Evolutionary conservation across 2,888 invertebrate genomes (phyloP), one percentile per base, ranked within the genome.

Genomic region (Eupithecia tripunctaria): DNA sequence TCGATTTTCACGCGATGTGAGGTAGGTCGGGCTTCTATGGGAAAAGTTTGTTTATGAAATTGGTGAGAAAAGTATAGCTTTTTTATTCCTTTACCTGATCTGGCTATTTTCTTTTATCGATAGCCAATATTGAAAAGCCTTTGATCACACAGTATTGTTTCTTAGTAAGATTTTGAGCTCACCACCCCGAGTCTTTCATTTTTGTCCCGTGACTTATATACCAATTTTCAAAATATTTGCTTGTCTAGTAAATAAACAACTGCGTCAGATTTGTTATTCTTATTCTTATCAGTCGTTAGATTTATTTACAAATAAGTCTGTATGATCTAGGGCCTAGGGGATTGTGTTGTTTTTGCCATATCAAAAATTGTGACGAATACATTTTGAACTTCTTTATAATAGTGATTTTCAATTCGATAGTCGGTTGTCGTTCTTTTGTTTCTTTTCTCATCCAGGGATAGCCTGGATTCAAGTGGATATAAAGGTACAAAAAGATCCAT

Each of bases 1-100:
- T 77, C 78, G 68, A 75, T 77, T 78, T 79, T 78, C 66, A 65
- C 74, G 76, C 72, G 70, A 72, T 64, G 73, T 72, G 66, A 65
- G 68, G 74, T 70, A 72, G 75, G 74, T 71, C 67, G 60, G 18
- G 63, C 60, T 68, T 47, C 71, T 38, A 71, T 69, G 68, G 56
- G 41, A 69, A 66, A 68, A 63, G 29, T 66, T 72, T 27, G 14
- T 60, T 67, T 60, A 67, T 60, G 60, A 29, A 18, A 29, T 18
- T 18, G 25, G 25, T 25, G 25, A 56, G 56, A 21, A 21, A 51
- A 21, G 21, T 12, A 21, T 21, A 21, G 6, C 21, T 51, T 4
- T 21, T 51, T 21, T 10, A 21, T 47, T 47, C 2, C 8, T 7
- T 27, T 3, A 59, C 27, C 25, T 59, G 25, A 27, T 47, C 43